phyloP scores from a whole-genome alignment of 2,888 invertebrate genomes.

The Tanypteryx hageni region DNA sequence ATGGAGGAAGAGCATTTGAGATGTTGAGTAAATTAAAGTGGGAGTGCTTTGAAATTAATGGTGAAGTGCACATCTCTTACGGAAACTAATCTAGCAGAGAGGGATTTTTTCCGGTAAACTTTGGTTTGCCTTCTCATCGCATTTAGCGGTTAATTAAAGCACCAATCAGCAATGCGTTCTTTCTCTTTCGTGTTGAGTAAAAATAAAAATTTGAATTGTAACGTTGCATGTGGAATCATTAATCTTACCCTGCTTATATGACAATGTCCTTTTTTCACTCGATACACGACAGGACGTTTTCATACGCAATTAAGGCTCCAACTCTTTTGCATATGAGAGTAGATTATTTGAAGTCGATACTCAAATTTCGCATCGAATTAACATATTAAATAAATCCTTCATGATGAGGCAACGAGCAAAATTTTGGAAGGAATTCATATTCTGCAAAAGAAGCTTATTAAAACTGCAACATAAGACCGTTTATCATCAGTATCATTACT shows the following conservation, averaged over 20 bases:
- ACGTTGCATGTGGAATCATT: not conserved
- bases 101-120: not conserved
- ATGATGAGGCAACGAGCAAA: no score
- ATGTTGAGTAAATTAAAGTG: not conserved
- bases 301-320: no score
- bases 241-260: not conserved
- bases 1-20: not conserved
- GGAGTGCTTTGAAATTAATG: constrained; percentile 7
- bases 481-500: no score
- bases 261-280: no score
- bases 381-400: no score
- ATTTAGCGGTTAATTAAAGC: not conserved
- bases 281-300: no score
- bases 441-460: no score
- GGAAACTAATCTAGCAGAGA: not conserved
- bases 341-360: no score
- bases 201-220: not conserved
- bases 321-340: no score
- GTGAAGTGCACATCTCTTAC: not conserved
- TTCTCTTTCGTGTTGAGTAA: not conserved
- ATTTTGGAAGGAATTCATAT: no score
- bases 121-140: not conserved
- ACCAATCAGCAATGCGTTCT: not conserved
- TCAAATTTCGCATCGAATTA: no score
- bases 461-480: no score